Evolutionary conservation across 2,888 invertebrate genomes (phyloP).

Genomic region (Strigamia crassipes): DNA sequence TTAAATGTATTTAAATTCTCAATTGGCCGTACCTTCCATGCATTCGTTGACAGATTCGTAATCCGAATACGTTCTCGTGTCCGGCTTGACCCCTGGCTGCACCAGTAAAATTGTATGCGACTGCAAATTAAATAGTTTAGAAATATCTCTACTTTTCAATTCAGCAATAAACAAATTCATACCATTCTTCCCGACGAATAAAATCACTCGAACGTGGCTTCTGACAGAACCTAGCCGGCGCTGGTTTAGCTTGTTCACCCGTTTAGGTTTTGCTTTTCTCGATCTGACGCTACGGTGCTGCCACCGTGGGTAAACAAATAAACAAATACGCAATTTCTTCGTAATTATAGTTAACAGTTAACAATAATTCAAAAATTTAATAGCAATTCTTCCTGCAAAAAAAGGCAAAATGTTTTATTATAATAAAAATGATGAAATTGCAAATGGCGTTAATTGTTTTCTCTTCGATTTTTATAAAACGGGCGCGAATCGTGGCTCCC

Average conservation of each 20-base stretch:
- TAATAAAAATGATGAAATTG: no score
- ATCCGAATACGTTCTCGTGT: slow-evolving; percentile 96
- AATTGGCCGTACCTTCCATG: slow-evolving; percentile 77
- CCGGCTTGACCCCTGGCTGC: slow-evolving; percentile 90
- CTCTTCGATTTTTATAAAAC: no score
- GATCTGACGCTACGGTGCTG: neutral
- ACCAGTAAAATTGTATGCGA: slow-evolving; percentile 96
- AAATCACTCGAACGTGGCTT: neutral
- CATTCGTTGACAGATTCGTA: slow-evolving; percentile 98
- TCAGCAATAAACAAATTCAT: no score
- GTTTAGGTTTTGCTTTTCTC: no score
- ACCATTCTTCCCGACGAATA: no score
- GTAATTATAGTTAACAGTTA: no score
- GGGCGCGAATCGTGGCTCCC: no score
- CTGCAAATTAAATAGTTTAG: slow-evolving; percentile 63
- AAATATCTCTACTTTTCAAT: no score
- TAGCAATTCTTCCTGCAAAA: neutral
- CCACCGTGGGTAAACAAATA: neutral
- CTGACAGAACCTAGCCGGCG: no score
- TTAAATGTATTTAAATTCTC: no score
- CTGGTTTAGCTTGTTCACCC: neutral
- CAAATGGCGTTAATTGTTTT: no score
- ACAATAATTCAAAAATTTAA: neutral
- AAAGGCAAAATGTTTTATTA: neutral
- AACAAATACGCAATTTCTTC: no score